Evolutionary conservation across 2,888 invertebrate species (phyloP).

Genomic region (Drosophila anceps): DNA sequence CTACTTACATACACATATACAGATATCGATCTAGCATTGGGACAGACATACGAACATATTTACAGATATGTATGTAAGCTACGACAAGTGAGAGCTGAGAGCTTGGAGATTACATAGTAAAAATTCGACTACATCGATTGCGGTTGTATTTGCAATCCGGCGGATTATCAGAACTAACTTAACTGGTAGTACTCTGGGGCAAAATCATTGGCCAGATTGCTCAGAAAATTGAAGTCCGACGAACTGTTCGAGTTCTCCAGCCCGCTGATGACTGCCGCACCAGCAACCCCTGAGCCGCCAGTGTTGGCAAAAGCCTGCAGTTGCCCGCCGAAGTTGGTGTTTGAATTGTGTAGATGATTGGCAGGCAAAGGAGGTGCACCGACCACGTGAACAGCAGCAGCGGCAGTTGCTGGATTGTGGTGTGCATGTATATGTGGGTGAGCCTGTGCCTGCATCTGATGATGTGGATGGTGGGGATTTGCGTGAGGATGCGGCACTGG

Average conservation of each 20-base stretch:
- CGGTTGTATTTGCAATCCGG: constrained; percentile 53
- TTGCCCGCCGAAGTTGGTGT: constrained; percentile 61
- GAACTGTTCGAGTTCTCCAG: constrained; percentile 95
- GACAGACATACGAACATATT: constrained; percentile 47
- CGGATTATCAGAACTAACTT: constrained; percentile 84
- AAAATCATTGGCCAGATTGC: constrained; percentile 96
- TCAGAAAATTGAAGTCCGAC: constrained; percentile 97
- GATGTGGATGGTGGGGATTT: constrained; percentile 86
- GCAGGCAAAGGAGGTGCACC: constrained; percentile 82
- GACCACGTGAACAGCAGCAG: constrained; percentile 53
- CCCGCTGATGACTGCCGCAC: constrained; percentile 87
- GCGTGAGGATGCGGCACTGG: constrained; percentile 85
- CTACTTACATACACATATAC: constrained; percentile 38
- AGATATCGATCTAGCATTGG: constrained; percentile 14
- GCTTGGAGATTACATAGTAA: constrained; percentile 9
- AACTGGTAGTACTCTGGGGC: constrained; percentile 94
- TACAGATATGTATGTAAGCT: constrained; percentile 55
- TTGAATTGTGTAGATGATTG: constrained; percentile 68
- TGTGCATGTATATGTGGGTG: constrained; percentile 78
- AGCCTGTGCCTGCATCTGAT: constrained; percentile 85
- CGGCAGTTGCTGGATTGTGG: constrained; percentile 55
- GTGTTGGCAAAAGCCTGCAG: constrained; percentile 65
- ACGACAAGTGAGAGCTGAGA: constrained; percentile 34
- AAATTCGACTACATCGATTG: constrained; percentile 50
- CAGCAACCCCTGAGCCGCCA: constrained; percentile 56